Conservation (phyloP, 92 coral and sea anemone species). For the Zoanthus gigantus region DNA sequence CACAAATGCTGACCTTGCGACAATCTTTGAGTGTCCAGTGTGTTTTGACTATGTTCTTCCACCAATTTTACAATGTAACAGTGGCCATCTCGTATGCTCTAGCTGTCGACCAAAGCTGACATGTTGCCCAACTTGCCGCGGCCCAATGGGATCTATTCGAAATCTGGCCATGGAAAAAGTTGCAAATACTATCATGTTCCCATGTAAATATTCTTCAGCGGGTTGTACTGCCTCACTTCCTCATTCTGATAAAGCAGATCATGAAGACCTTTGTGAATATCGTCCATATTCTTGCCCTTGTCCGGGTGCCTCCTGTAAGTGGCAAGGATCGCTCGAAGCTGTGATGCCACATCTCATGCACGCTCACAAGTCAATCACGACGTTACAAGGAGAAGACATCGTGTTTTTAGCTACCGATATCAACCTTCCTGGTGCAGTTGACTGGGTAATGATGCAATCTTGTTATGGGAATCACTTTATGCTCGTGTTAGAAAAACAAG, state of each 20-base stretch:
- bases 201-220: slow-evolving; percentile 93
- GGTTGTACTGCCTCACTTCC: slow-evolving; percentile 94
- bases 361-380: slow-evolving; percentile 99
- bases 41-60: slow-evolving; percentile 98
- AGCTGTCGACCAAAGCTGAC: slow-evolving; percentile 98
- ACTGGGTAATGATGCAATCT: slow-evolving; percentile 99
- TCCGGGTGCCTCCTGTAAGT: slow-evolving; percentile 99
- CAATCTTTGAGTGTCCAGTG: slow-evolving; percentile 99
- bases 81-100: slow-evolving; percentile 99
- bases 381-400: slow-evolving; percentile 99
- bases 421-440: slow-evolving; percentile 98
- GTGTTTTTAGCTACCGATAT: slow-evolving; percentile 98
- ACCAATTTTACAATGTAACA: slow-evolving; percentile 96
- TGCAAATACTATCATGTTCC: slow-evolving; percentile 97
- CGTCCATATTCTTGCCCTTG: slow-evolving; percentile 99
- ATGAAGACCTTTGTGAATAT: slow-evolving; percentile 97
- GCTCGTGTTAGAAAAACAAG: slow-evolving; percentile 98
- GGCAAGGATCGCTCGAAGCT: slow-evolving; percentile 99
- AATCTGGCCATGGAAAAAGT: slow-evolving; percentile 99
- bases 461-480: slow-evolving; percentile 99
- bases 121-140: slow-evolving; percentile 99
- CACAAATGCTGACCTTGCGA: slow-evolving; percentile 95
- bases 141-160: slow-evolving; percentile 98
- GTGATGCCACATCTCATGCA: slow-evolving; percentile 99
- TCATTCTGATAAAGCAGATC: slow-evolving; percentile 96